These are phyloP conservation scores for Agapornis roseicollis DNA, from an alignment of 2,113 vertebrate species.

Conservation along the genomic window DNA sequence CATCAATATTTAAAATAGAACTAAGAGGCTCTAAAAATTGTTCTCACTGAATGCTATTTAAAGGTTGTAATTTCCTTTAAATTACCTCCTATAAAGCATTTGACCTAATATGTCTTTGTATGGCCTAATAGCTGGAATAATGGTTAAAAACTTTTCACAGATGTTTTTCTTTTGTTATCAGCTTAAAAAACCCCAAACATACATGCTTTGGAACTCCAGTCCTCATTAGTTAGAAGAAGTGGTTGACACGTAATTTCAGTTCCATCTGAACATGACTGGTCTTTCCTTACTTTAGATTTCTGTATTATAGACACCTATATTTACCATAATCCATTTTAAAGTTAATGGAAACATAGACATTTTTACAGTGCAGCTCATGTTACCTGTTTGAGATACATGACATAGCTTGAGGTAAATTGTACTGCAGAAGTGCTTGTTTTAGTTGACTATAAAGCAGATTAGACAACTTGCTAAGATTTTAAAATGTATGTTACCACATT, in stretches of 20 bases:
- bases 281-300: background rate
- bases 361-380: background rate
- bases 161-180: background rate
- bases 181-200: background rate
- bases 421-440: background rate
- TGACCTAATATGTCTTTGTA: background rate
- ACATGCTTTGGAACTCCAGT: background rate
- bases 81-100: background rate
- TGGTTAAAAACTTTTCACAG: background rate
- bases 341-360: background rate
- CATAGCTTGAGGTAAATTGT: background rate
- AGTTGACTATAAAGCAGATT: background rate
- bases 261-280: background rate
- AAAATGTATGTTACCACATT: background rate
- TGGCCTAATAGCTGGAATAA: background rate
- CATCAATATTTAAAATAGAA: background rate
- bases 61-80: background rate
- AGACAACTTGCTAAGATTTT: background rate
- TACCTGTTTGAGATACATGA: background rate
- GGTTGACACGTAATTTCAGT: background rate
- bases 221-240: background rate
- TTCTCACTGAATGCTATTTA: background rate
- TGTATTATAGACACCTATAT: background rate
- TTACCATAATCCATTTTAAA: background rate
- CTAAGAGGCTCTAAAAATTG: background rate